Evolutionary conservation across 2,113 vertebrate species (phyloP).

Genomic region (Tichodroma muraria): DNA sequence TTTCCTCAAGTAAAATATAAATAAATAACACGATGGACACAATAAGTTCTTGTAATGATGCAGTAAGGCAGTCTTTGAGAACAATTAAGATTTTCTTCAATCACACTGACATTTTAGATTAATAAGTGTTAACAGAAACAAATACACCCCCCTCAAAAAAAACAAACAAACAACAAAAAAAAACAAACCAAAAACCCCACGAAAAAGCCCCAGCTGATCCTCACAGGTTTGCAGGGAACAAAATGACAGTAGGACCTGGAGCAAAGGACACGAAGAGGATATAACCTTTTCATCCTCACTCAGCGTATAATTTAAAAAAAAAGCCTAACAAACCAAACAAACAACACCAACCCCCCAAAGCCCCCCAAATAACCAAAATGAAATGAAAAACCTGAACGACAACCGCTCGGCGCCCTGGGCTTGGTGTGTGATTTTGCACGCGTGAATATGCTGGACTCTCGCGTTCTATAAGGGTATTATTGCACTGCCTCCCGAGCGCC

Average conservation of each 20-base stretch:
- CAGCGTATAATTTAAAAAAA: neutral
- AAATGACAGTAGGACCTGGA: neutral
- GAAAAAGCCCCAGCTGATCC: neutral
- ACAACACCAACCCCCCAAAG: neutral
- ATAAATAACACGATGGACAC: neutral
- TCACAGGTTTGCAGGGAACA: neutral
- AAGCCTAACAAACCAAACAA: neutral
- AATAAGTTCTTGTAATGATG: neutral
- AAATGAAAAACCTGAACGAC: neutral
- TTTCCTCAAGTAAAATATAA: conserved; percentile 31
- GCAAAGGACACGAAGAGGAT: neutral
- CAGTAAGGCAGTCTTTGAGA: neutral
- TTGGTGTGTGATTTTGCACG: neutral
- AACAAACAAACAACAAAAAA: neutral
- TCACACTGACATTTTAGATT: neutral
- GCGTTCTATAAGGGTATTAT: neutral
- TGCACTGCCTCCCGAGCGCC: too few species aligned
- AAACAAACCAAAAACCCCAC: too few species aligned
- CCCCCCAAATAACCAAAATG: neutral
- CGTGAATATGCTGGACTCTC: neutral
- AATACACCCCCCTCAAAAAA: neutral
- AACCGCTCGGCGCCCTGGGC: neutral
- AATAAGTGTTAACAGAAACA: neutral
- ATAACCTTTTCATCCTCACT: neutral
- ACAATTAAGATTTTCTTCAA: conserved; percentile 12